A percentile compares a stretch with the other conserved stretches of the same genome.
These are phyloP conservation scores for Amazona guildingii DNA, from an alignment of 2,113 vertebrate species.

Conservation along the genomic window DNA sequence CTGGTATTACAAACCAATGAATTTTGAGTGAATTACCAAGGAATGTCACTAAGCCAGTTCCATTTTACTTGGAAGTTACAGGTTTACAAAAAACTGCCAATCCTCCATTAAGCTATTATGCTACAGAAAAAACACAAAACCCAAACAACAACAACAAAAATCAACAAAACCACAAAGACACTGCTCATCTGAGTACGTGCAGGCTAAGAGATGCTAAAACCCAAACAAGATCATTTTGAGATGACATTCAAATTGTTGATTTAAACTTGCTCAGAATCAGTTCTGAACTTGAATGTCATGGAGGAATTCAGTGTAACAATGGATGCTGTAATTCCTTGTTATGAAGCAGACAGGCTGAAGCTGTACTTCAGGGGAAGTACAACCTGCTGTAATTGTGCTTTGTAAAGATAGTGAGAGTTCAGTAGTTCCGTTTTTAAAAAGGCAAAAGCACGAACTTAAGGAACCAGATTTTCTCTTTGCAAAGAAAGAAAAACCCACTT, in stretches of 20 bases:
- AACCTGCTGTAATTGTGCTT: not conserved
- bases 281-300: not conserved
- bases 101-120: not conserved
- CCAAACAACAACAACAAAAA: not conserved
- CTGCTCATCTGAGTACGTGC: not conserved
- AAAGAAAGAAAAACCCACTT: not conserved
- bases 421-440: not conserved
- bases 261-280: not conserved
- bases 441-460: accelerated
- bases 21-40: not conserved
- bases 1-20: not conserved
- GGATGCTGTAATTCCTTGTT: not conserved
- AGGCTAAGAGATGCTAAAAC: not conserved
- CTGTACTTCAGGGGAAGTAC: not conserved
- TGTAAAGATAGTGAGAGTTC: not conserved
- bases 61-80: not conserved
- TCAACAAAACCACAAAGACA: not conserved
- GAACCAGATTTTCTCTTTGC: not conserved
- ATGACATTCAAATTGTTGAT: not conserved
- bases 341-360: not conserved
- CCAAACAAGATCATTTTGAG: not conserved
- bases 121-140: not conserved
- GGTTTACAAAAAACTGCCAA: not conserved
- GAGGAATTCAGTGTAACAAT: not conserved
- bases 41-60: not conserved